Conservation (phyloP, 2,113 vertebrate genomes). For the Cephalopholis sonnerati region DNA sequence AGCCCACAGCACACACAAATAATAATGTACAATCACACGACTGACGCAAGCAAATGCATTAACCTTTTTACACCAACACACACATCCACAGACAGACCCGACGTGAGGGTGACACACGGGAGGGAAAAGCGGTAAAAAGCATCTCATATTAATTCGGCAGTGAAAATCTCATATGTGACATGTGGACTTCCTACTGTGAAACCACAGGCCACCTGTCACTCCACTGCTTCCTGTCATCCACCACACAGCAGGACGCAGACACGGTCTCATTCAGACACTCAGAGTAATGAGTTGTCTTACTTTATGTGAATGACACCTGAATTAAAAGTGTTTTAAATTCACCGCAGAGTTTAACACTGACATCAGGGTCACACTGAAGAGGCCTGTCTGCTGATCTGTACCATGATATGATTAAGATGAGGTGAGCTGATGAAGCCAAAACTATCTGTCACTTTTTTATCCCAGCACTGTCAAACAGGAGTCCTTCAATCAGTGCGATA, state of each 20-base stretch:
- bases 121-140: neutral
- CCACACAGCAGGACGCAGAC: neutral
- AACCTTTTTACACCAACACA: conserved; percentile 7
- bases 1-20: neutral
- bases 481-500: neutral
- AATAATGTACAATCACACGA: neutral
- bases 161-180: neutral
- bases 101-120: neutral
- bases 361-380: neutral
- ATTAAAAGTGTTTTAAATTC: neutral
- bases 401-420: neutral
- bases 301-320: neutral
- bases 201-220: neutral
- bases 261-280: neutral
- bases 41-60: neutral
- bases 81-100: neutral
- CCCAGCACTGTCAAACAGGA: neutral
- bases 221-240: neutral
- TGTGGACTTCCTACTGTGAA: neutral
- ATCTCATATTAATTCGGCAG: neutral
- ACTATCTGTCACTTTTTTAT: neutral
- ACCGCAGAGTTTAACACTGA: neutral
- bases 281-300: neutral
- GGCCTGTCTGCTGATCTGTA: neutral
- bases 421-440: too few relatives aligned